Conservation (phyloP, 2,113 vertebrate species). For the Paramisgurnus dabryanus region DNA sequence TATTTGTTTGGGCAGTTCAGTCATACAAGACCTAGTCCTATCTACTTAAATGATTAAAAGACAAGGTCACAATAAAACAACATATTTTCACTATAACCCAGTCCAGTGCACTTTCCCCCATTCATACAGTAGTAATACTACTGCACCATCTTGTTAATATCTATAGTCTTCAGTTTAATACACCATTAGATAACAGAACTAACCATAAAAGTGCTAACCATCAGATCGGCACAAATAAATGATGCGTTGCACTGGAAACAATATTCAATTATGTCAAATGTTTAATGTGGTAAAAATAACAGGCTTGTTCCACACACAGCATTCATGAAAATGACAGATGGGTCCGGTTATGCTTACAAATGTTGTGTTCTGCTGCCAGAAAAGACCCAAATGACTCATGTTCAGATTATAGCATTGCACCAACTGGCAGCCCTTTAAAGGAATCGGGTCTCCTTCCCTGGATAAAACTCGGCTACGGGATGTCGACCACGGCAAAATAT, state of each 20-base stretch:
- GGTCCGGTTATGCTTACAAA: conserved; percentile 51
- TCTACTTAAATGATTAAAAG: no score
- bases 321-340: conserved; percentile 58
- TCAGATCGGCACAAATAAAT: conserved; percentile 1
- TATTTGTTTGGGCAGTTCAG: no score
- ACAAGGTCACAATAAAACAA: no score
- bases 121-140: no score
- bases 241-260: background rate
- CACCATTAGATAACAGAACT: no score
- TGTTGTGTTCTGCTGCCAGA: conserved; percentile 52
- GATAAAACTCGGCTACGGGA: background rate
- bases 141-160: no score
- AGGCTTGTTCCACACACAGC: background rate
- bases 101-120: no score
- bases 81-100: no score
- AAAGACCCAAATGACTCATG: conserved; percentile 62
- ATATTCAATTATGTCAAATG: conserved; percentile 3
- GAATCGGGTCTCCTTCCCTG: background rate
- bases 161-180: no score
- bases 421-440: conserved; percentile 46
- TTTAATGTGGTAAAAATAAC: conserved; percentile 14
- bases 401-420: conserved; percentile 52
- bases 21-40: no score
- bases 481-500: conserved; percentile 17
- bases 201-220: background rate